These are phyloP conservation scores for Machimus rusticus DNA, from an alignment of 2,888 invertebrate genomes.

Conservation along the genomic window DNA sequence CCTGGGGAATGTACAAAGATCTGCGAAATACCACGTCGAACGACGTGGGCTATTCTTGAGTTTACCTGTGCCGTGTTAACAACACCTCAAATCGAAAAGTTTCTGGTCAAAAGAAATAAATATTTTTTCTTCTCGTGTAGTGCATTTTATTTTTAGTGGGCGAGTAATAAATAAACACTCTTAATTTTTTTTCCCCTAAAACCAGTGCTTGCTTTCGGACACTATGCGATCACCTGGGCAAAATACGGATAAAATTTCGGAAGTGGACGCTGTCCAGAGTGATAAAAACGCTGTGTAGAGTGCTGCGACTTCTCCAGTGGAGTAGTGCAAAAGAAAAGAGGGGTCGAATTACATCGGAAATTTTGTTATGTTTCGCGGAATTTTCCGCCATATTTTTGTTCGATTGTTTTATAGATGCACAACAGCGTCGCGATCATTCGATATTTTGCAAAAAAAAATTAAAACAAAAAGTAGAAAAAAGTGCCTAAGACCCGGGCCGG, in stretches of 20 bases:
- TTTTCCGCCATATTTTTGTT: slow-evolving; percentile 16
- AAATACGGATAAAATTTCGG: background rate
- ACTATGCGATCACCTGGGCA: background rate
- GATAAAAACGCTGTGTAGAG: background rate
- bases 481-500: background rate
- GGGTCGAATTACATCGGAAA: background rate
- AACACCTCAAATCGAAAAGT: background rate
- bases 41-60: slow-evolving; percentile 24
- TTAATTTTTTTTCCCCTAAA: background rate
- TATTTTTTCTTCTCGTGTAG: background rate
- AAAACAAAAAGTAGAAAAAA: background rate
- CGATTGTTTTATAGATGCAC: background rate
- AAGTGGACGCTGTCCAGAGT: background rate
- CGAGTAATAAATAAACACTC: background rate
- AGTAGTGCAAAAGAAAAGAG: background rate
- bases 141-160: background rate
- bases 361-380: background rate
- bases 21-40: slow-evolving; percentile 30
- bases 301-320: background rate
- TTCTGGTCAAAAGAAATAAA: background rate
- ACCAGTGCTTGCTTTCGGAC: background rate
- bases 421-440: background rate
- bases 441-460: background rate
- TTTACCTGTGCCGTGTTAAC: slow-evolving; percentile 40
- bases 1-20: slow-evolving; percentile 12